These are phyloP conservation scores for Bedellia somnulentella DNA, from an alignment of 2,888 invertebrate species.

Conservation along the genomic window DNA sequence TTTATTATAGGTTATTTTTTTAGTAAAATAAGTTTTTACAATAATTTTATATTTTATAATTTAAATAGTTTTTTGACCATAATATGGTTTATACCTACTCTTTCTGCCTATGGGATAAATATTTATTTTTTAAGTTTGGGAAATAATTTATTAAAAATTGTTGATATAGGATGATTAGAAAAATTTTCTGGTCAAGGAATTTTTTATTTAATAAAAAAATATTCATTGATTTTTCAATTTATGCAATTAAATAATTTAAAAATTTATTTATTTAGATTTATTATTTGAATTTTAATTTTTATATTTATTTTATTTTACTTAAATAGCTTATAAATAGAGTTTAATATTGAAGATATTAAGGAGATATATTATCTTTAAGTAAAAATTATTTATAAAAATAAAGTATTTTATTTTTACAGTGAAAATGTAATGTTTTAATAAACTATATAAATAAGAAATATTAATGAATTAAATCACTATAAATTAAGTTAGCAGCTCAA, in stretches of 20 bases:
- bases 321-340: conserved; percentile 38
- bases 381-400: conserved; percentile 28
- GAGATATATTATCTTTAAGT: conserved; percentile 26
- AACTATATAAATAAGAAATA: conserved; percentile 61
- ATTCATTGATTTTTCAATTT: conserved; percentile 32
- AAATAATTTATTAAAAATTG: conserved; percentile 29
- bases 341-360: conserved; percentile 41
- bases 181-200: conserved; percentile 42
- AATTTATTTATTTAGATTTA: too few relatives aligned
- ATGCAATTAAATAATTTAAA: conserved; percentile 51
- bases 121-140: conserved; percentile 43
- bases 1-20: conserved; percentile 35
- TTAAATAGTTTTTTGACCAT: conserved; percentile 26
- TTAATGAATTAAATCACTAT: conserved; percentile 50
- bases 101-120: conserved; percentile 44
- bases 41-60: conserved; percentile 29
- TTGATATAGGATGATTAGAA: conserved; percentile 55
- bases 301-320: conserved; percentile 21
- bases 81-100: conserved; percentile 59
- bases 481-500: conserved; percentile 68
- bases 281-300: conserved; percentile 32
- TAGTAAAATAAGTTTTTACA: too few relatives aligned
- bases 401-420: conserved; percentile 60
- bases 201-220: conserved; percentile 28
- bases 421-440: too few relatives aligned